Evolutionary conservation across 2,113 vertebrate genomes (phyloP), one percentile per base, ranked within the genome.

Genomic region (Falco punctatus): DNA sequence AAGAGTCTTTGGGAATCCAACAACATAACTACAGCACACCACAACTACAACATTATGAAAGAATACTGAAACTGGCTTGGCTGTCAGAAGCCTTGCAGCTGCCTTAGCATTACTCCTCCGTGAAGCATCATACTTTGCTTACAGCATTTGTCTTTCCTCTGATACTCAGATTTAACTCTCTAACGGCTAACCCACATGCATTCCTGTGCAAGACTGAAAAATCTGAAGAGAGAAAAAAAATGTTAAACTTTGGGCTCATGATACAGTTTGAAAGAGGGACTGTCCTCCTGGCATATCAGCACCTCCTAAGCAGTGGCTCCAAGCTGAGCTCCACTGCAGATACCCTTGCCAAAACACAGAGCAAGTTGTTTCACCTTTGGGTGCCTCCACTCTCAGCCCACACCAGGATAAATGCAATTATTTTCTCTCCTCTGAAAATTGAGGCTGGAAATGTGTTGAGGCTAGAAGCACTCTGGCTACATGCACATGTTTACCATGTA

Each of bases 1-100:
- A 26, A 59, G 4, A 48, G 4, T 15, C 69, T 89, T 77, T 82
- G n/a, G 52, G 52, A 64, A 64, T 64, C 14, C n/a, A 81, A 33
- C 40, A 83, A 21, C 28, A 54, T 19, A 64, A 52, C 1, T 5
- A 28, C 40, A 74, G 2, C 27, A 28, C 6, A 73, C 24, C 14
- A 62, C 24, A 73, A 44, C 13, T 24, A 28, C 35, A 70, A 5
- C 0, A 0, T 49, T 65, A 24, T n/a, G 67, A 70, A 75, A 64
- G 40, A 57, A 4, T 4, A 33, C 4, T 27, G 49, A 27, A 8
- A 23, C 27, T 42, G 11, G 4, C 9, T 46, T 66, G 64, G 28
- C 18, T 78, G 9, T 24, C 67, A 91, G 80, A 66, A 78, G 11
- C 17, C 9, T 0, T 13, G 35, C 16, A 65, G 32, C 28, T 82